A percentile compares a stretch with the other conserved stretches of the same genome.
Evolutionary conservation across 37 sponge, comb jelly and placozoan species (phyloP).

Genomic region (Hexactinellida sp.): DNA sequence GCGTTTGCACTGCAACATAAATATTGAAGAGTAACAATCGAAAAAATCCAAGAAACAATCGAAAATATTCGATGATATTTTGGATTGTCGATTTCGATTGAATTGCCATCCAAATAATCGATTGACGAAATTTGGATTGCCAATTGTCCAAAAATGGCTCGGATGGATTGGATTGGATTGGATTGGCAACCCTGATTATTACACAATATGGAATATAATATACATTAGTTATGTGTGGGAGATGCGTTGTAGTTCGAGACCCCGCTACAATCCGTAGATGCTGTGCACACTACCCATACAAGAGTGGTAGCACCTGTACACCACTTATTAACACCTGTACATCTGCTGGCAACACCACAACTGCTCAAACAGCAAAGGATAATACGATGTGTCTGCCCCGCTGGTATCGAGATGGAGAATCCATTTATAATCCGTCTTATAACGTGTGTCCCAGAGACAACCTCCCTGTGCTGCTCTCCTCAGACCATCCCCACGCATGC

Average conservation of each 20-base stretch:
- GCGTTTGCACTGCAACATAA: too few relatives aligned
- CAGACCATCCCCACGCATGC: neutral
- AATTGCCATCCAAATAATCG: too few relatives aligned
- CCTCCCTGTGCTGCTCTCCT: slow-evolving; percentile 6
- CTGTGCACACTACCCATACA: neutral
- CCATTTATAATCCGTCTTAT: neutral
- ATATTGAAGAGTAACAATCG: too few relatives aligned
- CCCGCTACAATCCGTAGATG: neutral
- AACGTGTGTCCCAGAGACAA: neutral
- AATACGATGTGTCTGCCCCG: neutral
- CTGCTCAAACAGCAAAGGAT: neutral
- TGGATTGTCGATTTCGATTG: too few relatives aligned
- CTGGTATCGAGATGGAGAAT: neutral
- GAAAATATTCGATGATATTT: too few relatives aligned
- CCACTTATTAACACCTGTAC: too few relatives aligned
- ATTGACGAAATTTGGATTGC: too few relatives aligned
- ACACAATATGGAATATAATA: neutral
- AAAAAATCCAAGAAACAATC: too few relatives aligned
- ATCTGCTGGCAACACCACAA: neutral
- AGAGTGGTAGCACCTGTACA: neutral
- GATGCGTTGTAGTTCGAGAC: neutral
- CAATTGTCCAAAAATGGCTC: too few relatives aligned
- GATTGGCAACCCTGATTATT: too few relatives aligned
- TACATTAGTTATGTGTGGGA: neutral
- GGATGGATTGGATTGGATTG: too few relatives aligned